Percentiles rank a stretch among this genome's conserved stretches.
Evolutionary conservation across 2,113 vertebrate species (phyloP).

Genomic region (Menidia beryllina): DNA sequence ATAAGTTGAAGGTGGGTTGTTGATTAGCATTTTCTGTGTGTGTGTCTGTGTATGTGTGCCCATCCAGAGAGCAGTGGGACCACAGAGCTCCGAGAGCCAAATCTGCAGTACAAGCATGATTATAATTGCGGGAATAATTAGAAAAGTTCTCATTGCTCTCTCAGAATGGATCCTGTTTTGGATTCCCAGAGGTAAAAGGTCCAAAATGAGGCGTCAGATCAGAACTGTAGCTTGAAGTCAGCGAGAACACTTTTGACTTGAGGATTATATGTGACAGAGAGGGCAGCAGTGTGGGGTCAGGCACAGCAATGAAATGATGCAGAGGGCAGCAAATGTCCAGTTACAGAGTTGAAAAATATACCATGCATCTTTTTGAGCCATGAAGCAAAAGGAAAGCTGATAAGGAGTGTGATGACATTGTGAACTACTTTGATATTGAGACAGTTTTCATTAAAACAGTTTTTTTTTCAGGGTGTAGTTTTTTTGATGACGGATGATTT

Average conservation of each 20-base stretch:
- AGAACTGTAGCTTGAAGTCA: constrained; percentile 45
- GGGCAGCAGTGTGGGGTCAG: constrained; percentile 5
- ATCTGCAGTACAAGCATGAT: constrained; percentile 66
- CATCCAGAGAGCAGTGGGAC: constrained; percentile 56
- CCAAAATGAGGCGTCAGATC: constrained; percentile 59
- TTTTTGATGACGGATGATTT: not conserved
- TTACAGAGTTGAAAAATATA: not conserved
- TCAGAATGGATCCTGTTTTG: constrained; percentile 59
- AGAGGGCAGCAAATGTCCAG: not conserved
- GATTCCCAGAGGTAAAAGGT: constrained; percentile 69
- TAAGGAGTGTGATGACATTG: not conserved
- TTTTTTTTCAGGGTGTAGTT: not conserved
- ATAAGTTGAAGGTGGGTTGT: constrained; percentile 52
- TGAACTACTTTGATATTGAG: not conserved
- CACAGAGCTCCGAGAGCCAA: constrained; percentile 48
- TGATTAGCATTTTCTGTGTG: constrained; percentile 69
- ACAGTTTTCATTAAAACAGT: not conserved
- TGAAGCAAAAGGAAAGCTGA: not conserved
- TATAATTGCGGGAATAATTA: constrained; percentile 80
- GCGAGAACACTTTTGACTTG: constrained; percentile 1
- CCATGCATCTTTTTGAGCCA: not conserved
- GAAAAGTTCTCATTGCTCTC: constrained; percentile 65
- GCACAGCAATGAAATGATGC: not conserved
- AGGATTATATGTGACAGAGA: constrained; percentile 4
- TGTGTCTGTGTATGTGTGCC: constrained; percentile 35